Conservation (phyloP, 2,113 vertebrate genomes). For the Hippocampus guttulatus region DNA sequence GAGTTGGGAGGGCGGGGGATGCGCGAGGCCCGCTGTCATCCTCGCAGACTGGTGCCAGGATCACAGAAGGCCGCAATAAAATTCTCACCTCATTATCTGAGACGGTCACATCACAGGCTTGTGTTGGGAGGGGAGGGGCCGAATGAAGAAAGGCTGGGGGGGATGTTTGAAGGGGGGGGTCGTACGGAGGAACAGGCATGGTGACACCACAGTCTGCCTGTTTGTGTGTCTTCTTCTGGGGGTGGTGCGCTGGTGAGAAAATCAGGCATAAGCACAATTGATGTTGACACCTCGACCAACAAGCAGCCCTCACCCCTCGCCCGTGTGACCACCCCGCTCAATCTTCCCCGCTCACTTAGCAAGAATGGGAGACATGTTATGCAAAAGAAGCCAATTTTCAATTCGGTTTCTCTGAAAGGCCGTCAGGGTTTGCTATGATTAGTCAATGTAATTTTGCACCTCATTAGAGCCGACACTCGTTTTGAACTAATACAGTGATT, state of each 20-base stretch:
- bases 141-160: constrained; percentile 46
- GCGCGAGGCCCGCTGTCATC: constrained; percentile 10
- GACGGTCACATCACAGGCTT: constrained; percentile 71
- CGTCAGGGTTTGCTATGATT: constrained; percentile 59
- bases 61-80: constrained; percentile 68
- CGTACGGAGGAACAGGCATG: constrained; percentile 14
- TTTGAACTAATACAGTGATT: background rate
- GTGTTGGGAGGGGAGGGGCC: constrained; percentile 58
- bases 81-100: constrained; percentile 78
- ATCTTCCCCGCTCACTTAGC: constrained; percentile 61
- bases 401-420: constrained; percentile 54
- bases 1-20: background rate
- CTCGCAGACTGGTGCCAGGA: constrained; percentile 64
- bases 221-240: constrained; percentile 31
- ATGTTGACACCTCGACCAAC: constrained; percentile 47
- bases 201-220: constrained; percentile 47
- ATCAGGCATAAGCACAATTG: constrained; percentile 44
- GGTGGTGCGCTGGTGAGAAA: constrained; percentile 39
- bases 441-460: constrained; percentile 53
- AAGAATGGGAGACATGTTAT: constrained; percentile 56
- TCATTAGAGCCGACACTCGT: constrained; percentile 45
- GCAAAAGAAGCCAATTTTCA: constrained; percentile 41
- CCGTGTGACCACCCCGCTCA: constrained; percentile 9
- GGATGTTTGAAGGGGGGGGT: constrained; percentile 14
- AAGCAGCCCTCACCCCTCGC: constrained; percentile 36